Evolutionary conservation across 2,888 invertebrate species (phyloP).

Genomic region (Dysmachus trigonus): DNA sequence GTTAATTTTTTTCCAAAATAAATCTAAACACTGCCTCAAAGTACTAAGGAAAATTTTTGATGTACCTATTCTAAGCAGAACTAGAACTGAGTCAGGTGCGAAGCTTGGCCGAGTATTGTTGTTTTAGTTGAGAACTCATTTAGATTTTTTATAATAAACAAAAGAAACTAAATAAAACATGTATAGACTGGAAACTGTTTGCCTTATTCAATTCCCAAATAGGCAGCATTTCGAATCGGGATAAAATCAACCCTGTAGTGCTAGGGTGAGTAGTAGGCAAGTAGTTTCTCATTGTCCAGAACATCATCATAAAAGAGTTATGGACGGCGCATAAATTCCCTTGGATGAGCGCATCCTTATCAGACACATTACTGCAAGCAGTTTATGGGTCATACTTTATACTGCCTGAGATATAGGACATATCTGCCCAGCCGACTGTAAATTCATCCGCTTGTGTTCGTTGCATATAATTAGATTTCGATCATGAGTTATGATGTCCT

Average conservation of each 20-base stretch:
- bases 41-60: slow-evolving; percentile 3
- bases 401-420: neutral
- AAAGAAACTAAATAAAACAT: slow-evolving; percentile 17
- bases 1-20: neutral
- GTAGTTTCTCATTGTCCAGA: neutral
- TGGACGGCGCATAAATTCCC: neutral
- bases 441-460: neutral
- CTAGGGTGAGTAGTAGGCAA: neutral
- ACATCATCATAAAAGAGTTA: slow-evolving; percentile 1
- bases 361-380: slow-evolving; percentile 2
- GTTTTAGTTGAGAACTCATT: slow-evolving; percentile 9
- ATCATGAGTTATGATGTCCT: neutral
- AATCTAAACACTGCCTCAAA: slow-evolving; percentile 24
- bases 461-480: neutral
- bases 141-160: slow-evolving; percentile 37
- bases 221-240: neutral
- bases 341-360: slow-evolving; percentile 10
- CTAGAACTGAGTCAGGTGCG: neutral
- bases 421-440: neutral
- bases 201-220: neutral
- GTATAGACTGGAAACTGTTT: neutral
- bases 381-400: neutral
- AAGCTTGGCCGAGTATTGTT: neutral
- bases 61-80: neutral
- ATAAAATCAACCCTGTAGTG: neutral